Evolutionary conservation across 2,888 invertebrate genomes (phyloP), one percentile per base, ranked within the genome.

Genomic region (Drosophila monieri): DNA sequence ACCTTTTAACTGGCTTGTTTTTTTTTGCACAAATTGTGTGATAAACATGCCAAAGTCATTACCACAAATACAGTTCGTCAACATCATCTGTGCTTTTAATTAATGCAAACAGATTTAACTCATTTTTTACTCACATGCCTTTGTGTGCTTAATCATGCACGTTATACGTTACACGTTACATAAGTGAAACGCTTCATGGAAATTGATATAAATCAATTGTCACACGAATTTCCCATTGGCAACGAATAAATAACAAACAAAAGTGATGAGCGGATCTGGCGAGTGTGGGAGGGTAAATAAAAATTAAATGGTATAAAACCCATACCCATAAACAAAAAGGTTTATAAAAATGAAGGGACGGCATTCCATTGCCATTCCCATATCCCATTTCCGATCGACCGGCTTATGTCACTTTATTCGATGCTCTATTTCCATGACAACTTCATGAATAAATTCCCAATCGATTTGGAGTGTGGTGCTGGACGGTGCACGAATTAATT

Each of bases 51-150:
- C 87, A 85, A 85, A 76, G 69, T 74, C 74, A 85, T 81, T 87
- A 81, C 81, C 87, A 69, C 81, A 80, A 86, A 81, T 78, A 72
- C 70, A 76, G 80, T 80, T 73, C 69, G 71, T 73, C 67, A 73
- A 65, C 37, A 64, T 65, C 68, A 47, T 37, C 48, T 73, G 80
- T 67, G 53, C 76, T 76, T 85, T 83, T 83, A 83, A 83, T 83
- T 83, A 83, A 83, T 83, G 81, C 87, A 83, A 87, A 83, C 81
- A 85, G 81, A 83, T 85, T 83, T 83, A 85, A 87, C 69, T 76
- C 64, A 55, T 55, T 69, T 71, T 46, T 53, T 49, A 9, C 25
- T 4, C 2, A 2, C 62, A 35, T 43, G 48, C 35, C 32, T 49
- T 46, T 43, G 41, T 67, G 21, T 47, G 60, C 57, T 70, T 67